These are phyloP conservation scores for Leptobrachium ailaonicum DNA, from an alignment of 2,113 vertebrate species.

Conservation along the genomic window DNA sequence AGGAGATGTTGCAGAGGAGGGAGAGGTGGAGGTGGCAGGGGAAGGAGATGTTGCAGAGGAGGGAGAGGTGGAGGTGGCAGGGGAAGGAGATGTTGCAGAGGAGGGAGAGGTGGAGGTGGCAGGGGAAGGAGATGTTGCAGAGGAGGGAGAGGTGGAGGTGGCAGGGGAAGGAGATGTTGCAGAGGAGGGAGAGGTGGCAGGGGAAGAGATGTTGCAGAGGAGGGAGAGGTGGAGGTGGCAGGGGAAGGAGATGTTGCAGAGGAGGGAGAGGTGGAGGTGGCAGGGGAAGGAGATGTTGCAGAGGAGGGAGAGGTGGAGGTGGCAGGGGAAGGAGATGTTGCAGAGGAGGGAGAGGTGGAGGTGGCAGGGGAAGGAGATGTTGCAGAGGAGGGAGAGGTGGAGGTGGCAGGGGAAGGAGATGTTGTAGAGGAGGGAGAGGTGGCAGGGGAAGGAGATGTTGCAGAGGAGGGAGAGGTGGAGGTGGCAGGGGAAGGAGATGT, in stretches of 20 bases:
- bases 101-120: neutral
- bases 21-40: neutral
- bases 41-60: neutral
- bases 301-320: too few relatives aligned
- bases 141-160: neutral
- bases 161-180: conserved; percentile 32
- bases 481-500: too few relatives aligned
- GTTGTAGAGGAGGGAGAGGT: neutral
- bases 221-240: conserved; percentile 18
- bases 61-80: neutral
- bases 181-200: conserved; percentile 38
- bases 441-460: too few relatives aligned
- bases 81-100: neutral
- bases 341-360: neutral
- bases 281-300: neutral
- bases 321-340: too few relatives aligned
- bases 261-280: neutral
- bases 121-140: neutral
- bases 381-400: too few relatives aligned
- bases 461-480: too few relatives aligned
- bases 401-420: neutral
- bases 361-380: neutral
- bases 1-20: neutral
- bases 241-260: neutral
- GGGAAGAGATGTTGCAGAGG: conserved; percentile 4